phyloP scores from a whole-genome alignment of 2,888 invertebrate genomes.

The Melanargia galathea region DNA sequence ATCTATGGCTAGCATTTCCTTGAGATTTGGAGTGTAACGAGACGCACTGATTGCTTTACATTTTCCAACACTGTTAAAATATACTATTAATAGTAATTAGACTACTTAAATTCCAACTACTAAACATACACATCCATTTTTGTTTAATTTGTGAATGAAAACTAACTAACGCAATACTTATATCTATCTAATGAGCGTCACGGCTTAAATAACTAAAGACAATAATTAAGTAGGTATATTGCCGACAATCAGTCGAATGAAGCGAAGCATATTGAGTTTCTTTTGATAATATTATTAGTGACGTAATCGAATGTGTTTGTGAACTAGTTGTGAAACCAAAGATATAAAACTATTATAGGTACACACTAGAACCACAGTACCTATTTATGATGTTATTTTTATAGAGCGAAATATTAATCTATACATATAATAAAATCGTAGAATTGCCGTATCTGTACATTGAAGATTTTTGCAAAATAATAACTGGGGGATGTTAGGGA shows the following conservation, averaged over 20 bases:
- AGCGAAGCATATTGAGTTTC: constrained; percentile 8
- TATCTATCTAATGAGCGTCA: not conserved
- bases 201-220: not conserved
- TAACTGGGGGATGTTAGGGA: too few species aligned
- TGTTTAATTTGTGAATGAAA: not conserved
- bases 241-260: constrained; percentile 6
- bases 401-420: too few species aligned
- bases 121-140: not conserved
- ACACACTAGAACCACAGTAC: too few species aligned
- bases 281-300: constrained; percentile 3
- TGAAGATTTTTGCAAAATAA: too few species aligned
- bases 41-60: too few species aligned
- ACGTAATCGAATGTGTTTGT: constrained; percentile 3
- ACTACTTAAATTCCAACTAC: not conserved
- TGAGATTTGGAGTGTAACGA: not conserved
- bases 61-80: too few species aligned
- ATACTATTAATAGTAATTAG: too few species aligned
- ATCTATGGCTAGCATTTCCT: constrained; percentile 1
- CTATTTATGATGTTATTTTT: too few species aligned
- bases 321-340: not conserved
- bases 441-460: too few species aligned
- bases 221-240: not conserved
- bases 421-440: too few species aligned
- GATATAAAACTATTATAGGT: too few species aligned
- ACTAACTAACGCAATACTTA: not conserved